phyloP scores from a whole-genome alignment of 2,113 vertebrate species.

The Neotragus moschatus region DNA sequence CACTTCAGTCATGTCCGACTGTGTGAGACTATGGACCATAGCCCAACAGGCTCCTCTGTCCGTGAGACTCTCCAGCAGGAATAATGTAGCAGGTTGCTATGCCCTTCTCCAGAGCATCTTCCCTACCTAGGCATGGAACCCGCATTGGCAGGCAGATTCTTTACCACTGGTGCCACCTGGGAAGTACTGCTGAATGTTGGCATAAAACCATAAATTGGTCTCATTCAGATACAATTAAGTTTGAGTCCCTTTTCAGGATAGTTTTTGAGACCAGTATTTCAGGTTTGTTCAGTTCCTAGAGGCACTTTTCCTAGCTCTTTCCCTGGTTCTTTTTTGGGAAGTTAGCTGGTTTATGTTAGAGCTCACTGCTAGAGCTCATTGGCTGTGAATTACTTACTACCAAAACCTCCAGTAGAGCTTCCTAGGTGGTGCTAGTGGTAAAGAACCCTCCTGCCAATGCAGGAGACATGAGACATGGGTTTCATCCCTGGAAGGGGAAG shows the following conservation, averaged over 20 bases:
- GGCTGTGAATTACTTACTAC: background rate
- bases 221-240: background rate
- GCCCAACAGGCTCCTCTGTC: background rate
- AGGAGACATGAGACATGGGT: background rate
- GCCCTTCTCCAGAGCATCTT: background rate
- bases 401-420: background rate
- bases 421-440: background rate
- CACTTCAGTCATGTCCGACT: background rate
- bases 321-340: background rate
- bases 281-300: background rate
- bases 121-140: background rate
- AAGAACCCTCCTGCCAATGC: background rate
- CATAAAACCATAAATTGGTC: background rate
- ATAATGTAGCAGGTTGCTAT: background rate
- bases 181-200: background rate
- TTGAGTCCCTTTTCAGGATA: background rate
- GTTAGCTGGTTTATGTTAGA: background rate
- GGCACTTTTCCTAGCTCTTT: background rate
- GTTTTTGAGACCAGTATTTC: background rate
- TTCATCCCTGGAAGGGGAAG: background rate
- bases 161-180: background rate
- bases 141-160: background rate
- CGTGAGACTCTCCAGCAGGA: background rate
- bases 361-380: background rate
- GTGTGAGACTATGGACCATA: background rate